phyloP scores from a whole-genome alignment of 2,888 invertebrate species.

The Dendrolimus pini region DNA sequence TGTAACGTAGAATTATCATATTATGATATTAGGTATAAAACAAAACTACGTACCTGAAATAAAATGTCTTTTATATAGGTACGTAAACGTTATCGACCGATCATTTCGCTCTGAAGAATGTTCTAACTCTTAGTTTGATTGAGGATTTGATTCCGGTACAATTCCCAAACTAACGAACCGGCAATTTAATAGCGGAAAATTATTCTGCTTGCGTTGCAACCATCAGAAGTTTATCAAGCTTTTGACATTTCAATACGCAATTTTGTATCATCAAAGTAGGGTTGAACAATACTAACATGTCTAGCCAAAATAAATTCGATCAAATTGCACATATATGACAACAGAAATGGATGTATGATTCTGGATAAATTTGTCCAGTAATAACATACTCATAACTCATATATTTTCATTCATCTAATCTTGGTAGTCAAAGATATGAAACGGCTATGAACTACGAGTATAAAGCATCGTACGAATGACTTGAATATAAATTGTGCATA shows the following conservation, averaged over 20 bases:
- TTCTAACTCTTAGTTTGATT: slow-evolving; percentile 40
- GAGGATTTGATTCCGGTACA: slow-evolving; percentile 67
- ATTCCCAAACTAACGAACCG: slow-evolving; percentile 66
- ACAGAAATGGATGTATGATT: no score
- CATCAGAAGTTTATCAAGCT: slow-evolving; percentile 45
- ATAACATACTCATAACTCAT: no score
- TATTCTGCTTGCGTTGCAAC: slow-evolving; percentile 37
- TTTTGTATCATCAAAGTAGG: slow-evolving; percentile 36
- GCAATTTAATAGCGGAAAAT: slow-evolving; percentile 50
- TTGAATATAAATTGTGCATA: slow-evolving; percentile 30
- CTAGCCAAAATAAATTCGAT: background rate
- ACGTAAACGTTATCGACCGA: slow-evolving; percentile 3
- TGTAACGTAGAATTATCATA: no score
- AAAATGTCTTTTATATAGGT: background rate
- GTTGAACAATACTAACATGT: slow-evolving; percentile 26
- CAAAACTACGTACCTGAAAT: no score
- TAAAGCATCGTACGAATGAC: no score
- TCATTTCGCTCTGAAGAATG: slow-evolving; percentile 3
- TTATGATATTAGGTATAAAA: no score
- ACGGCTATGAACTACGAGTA: no score
- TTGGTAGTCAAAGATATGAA: no score
- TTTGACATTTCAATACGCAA: slow-evolving; percentile 58
- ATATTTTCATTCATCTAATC: no score
- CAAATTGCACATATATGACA: background rate
- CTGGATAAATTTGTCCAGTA: no score